Evolutionary conservation across 2,797 vertebrate genomes (phyloP).

Genomic region (Girardinus metallicus): DNA sequence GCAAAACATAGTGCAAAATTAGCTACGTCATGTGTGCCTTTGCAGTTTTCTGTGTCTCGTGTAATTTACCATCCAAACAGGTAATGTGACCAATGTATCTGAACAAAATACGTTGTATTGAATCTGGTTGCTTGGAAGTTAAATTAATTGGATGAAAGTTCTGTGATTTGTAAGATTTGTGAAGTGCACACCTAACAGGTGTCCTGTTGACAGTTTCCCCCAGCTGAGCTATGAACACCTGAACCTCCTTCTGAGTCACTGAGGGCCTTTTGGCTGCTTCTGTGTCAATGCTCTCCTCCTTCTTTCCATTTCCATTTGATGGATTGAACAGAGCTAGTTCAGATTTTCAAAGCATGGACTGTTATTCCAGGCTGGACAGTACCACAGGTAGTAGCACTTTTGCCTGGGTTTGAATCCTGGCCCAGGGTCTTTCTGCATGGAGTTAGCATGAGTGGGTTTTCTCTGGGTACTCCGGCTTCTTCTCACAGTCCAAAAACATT

Average conservation of each 20-base stretch:
- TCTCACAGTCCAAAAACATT: no score
- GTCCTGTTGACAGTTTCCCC: background rate
- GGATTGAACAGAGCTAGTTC: background rate
- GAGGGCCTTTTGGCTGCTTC: background rate
- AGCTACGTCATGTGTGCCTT: background rate
- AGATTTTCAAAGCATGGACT: background rate
- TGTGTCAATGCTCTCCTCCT: background rate
- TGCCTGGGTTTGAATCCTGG: no score
- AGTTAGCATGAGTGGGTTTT: no score
- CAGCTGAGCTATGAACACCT: background rate
- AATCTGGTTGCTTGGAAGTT: background rate
- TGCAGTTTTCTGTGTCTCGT: background rate
- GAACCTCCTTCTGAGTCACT: background rate
- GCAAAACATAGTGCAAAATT: slow-evolving; percentile 11
- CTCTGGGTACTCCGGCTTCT: no score
- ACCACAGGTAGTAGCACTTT: no score
- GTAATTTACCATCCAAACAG: background rate
- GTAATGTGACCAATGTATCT: background rate
- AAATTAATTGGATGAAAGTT: background rate
- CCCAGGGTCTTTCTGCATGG: no score
- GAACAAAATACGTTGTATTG: background rate
- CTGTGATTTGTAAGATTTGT: background rate
- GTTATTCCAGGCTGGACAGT: background rate
- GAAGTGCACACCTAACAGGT: no score
- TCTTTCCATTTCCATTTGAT: background rate